Conservation (phyloP, 2,888 invertebrate genomes). For the Papilio demoleus region DNA sequence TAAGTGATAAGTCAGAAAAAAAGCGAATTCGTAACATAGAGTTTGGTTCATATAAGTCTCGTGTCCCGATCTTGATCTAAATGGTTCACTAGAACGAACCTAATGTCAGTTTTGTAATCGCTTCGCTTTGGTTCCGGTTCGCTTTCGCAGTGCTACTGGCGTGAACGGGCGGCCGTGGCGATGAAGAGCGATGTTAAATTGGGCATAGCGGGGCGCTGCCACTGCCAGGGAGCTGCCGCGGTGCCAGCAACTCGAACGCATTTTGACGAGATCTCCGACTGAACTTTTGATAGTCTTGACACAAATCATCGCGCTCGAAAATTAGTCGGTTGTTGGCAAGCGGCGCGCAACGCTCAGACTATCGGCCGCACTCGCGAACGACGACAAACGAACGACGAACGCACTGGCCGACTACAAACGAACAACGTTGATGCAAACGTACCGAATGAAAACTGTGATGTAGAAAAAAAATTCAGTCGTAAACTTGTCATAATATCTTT, state of each 20-base stretch:
- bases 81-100: background rate
- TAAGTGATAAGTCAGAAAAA: no score
- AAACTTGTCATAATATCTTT: background rate
- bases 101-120: background rate
- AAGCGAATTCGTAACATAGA: background rate
- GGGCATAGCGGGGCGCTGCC: slow-evolving; percentile 50
- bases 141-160: background rate
- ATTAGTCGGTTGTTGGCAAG: slow-evolving; percentile 27
- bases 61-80: background rate
- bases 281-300: slow-evolving; percentile 32
- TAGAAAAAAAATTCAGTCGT: background rate
- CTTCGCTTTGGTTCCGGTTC: background rate
- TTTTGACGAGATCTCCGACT: slow-evolving; percentile 28
- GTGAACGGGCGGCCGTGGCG: slow-evolving; percentile 52
- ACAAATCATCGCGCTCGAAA: slow-evolving; percentile 30
- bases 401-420: background rate
- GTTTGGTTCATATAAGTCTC: background rate
- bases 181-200: slow-evolving; percentile 56
- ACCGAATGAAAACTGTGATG: background rate
- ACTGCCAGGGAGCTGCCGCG: slow-evolving; percentile 43
- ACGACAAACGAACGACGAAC: no score
- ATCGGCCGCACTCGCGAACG: slow-evolving; percentile 12
- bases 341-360: background rate
- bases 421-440: background rate
- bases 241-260: slow-evolving; percentile 31